phyloP scores from a whole-genome alignment of 2,888 invertebrate species.

The Boloria euphrosyne region DNA sequence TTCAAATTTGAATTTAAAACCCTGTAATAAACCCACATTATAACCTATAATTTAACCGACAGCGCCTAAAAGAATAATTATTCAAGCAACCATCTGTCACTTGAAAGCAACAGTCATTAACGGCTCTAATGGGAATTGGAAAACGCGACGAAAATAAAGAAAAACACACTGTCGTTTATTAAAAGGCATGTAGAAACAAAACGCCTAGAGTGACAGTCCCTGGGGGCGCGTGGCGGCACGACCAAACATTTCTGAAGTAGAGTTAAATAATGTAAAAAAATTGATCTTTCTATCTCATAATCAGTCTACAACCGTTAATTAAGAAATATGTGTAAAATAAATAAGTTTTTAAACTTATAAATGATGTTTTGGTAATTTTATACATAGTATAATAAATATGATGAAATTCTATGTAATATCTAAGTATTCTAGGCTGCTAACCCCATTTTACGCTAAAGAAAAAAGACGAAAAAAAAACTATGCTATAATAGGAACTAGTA shows the following conservation, averaged over 20 bases:
- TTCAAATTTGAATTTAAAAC: background rate
- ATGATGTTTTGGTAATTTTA: no score
- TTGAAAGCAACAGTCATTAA: conserved; percentile 49
- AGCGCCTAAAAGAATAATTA: conserved; percentile 46
- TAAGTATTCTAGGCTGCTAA: no score
- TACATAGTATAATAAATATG: no score
- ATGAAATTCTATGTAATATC: no score
- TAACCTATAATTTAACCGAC: conserved; percentile 28
- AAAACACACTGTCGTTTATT: conserved; percentile 47
- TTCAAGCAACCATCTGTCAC: conserved; percentile 44
- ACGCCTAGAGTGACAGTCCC: conserved; percentile 45
- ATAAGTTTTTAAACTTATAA: no score
- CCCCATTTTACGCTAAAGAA: no score
- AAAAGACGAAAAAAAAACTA: no score
- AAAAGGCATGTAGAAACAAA: conserved; percentile 49
- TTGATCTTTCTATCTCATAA: background rate
- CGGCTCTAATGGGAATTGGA: conserved; percentile 60
- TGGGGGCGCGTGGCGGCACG: conserved; percentile 35
- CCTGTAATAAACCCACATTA: background rate
- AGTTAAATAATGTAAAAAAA: background rate
- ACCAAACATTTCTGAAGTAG: conserved; percentile 1
- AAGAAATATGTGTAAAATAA: background rate
- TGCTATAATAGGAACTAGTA: no score
- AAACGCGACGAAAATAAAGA: conserved; percentile 57
- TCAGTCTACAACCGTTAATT: background rate